Percentiles rank a stretch among this genome's conserved stretches.
phyloP scores from a whole-genome alignment of 2,888 invertebrate species.

The Pheosia tremula region DNA sequence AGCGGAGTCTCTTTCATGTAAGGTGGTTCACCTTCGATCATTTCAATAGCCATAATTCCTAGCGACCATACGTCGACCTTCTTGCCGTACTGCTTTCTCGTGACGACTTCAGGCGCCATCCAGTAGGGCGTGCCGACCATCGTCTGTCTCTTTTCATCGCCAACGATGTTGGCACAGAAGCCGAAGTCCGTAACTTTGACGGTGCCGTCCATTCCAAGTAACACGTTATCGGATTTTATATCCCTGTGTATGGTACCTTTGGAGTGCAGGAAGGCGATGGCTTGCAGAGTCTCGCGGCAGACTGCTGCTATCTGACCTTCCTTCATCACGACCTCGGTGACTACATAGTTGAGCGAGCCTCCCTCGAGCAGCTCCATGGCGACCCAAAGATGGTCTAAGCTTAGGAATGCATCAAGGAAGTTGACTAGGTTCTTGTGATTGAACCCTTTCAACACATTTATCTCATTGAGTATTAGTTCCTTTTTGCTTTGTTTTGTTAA shows the following conservation, averaged over 20 bases:
- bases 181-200: slow-evolving; percentile 99
- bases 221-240: slow-evolving; percentile 98
- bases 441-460: slow-evolving; percentile 95
- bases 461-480: slow-evolving; percentile 97
- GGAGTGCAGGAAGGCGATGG: slow-evolving; percentile 94
- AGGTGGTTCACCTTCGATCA: slow-evolving; percentile 97
- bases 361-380: slow-evolving; percentile 98
- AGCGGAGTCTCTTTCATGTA: slow-evolving; percentile 97
- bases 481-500: slow-evolving; percentile 97
- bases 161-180: slow-evolving; percentile 98
- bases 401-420: slow-evolving; percentile 96
- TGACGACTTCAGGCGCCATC: slow-evolving; percentile 99
- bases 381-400: slow-evolving; percentile 97
- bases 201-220: slow-evolving; percentile 95
- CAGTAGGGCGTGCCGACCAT: slow-evolving; percentile 99
- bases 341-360: slow-evolving; percentile 98
- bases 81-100: slow-evolving; percentile 96
- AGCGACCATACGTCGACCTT: slow-evolving; percentile 97
- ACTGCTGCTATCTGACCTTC: slow-evolving; percentile 98
- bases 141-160: slow-evolving; percentile 97
- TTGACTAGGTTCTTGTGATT: slow-evolving; percentile 98
- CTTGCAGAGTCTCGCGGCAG: slow-evolving; percentile 93
- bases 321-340: slow-evolving; percentile 98
- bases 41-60: slow-evolving; percentile 99
- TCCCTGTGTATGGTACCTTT: slow-evolving; percentile 97